Base-by-base conservation (phyloP, 2,113 vertebrate genomes). In the Lepus timidus region DNA sequence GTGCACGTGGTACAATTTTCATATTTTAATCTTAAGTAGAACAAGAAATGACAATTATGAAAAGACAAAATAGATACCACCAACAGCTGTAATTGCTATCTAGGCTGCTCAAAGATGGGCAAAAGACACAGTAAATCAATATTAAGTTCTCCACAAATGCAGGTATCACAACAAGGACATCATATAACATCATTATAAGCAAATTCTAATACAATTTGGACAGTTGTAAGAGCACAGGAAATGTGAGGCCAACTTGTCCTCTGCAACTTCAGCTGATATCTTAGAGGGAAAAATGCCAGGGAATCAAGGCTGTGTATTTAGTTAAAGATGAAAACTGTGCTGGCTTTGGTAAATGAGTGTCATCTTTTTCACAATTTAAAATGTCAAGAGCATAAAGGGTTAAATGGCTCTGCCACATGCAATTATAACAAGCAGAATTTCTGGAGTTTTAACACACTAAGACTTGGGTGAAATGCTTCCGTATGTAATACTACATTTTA, bases 21-120 rank as follows among this genome's bases (percentile, higher is more conserved):
- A 98, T 98, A 98, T 98, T 98, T 98, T 98, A 98, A 98, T 98
- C 98, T 98, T 98, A 98, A 98, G 96, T 96, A 98, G 98, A 98
- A 97, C 96, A 80, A 97, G 97, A 98, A 98, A 98, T 98, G 98
- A 98, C 98, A 98, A 98, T 98, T 98, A 98, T 97, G 97, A 98
- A 98, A 97, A 98, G 98, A 98, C 97, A 98, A 98, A 98, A 98
- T 98, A 98, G 97, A 98, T 98, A 97, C 97, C 98, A 97, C 98
- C 98, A 98, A 97, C 98, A 97, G 98, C 98, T 98, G 98, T 98
- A 98, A 98, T 98, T 98, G 98, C 98, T 97, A 97, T 96, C 97
- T 88, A 68, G 97, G 71, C 97, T 97, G 95, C 95, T 98, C 97
- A 95, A 97, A 97, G 96, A 98, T 98, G 96, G 93, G 97, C 95